Evolutionary conservation across 1,140 invertebrate species (phyloP).

Genomic region (Charaxes varanes): DNA sequence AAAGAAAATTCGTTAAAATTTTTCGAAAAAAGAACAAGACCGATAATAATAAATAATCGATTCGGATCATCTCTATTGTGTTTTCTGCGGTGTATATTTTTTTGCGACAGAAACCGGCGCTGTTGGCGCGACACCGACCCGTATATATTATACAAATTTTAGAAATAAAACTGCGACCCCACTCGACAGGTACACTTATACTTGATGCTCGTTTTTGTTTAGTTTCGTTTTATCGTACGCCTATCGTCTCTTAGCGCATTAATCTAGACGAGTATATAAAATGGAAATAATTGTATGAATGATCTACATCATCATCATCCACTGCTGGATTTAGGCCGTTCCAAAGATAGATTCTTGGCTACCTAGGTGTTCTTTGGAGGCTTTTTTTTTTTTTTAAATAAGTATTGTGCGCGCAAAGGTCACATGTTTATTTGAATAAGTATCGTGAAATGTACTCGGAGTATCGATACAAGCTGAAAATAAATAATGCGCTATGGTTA

Average conservation of each 20-base stretch:
- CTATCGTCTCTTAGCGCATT: slow-evolving; percentile 49
- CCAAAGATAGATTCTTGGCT: no score
- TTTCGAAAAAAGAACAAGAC: slow-evolving; percentile 1
- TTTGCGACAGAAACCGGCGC: slow-evolving; percentile 37
- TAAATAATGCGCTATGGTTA: slow-evolving; percentile 6
- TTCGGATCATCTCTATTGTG: slow-evolving; percentile 12
- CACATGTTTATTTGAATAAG: background rate
- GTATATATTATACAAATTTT: slow-evolving; percentile 74
- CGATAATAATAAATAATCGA: slow-evolving; percentile 2
- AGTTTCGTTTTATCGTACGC: slow-evolving; percentile 54
- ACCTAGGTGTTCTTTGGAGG: no score
- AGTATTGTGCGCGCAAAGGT: slow-evolving; percentile 45
- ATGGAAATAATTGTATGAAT: no score
- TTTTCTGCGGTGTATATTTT: slow-evolving; percentile 12
- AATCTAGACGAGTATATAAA: slow-evolving; percentile 64
- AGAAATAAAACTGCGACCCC: slow-evolving; percentile 64
- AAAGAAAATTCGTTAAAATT: background rate
- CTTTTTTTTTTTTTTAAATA: no score
- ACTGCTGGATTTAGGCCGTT: slow-evolving; percentile 37
- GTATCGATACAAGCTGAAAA: slow-evolving; percentile 1
- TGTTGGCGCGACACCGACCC: slow-evolving; percentile 50
- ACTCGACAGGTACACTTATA: slow-evolving; percentile 70
- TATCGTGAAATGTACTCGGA: background rate
- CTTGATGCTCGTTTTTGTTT: slow-evolving; percentile 63
- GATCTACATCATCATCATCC: slow-evolving; percentile 40